Base-by-base conservation (phyloP, 2,888 invertebrate genomes). In the Frankliniella intonsa region DNA sequence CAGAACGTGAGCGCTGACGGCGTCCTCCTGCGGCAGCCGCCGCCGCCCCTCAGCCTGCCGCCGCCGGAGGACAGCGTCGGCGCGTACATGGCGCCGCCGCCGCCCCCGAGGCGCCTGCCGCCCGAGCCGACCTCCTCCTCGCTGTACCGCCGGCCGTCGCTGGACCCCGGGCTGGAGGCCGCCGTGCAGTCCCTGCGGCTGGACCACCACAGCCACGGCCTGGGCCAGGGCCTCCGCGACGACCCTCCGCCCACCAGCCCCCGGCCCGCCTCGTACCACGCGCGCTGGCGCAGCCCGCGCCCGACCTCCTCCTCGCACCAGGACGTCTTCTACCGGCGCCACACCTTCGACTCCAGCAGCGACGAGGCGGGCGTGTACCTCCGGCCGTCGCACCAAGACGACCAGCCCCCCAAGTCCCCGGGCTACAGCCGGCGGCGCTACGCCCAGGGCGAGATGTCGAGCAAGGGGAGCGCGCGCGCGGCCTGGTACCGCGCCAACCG, bases 1-100 rank as follows among this genome's bases (percentile, higher is more conserved):
- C 69, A 76, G 69, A 76, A 76, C 69, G 69, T 76, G 69, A 76
- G 69, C 69, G 69, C 69, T 12, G 69, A 76, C 69, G 69, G 69
- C 25, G 25, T 22, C 22, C 10, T 76, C 17, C 17, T 62, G 62
- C 62, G 62, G 14, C 62, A n/a, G 19, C 62, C 62, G 19, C 62
- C 62, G 62, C 62, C 62, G 62, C 62, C 62, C 62, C 62, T 62
- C 62, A 19, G 14, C 62, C 17, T 62, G 7, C 62, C 62, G 69
- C 69, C 22, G 22, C 69, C 22, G 22, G 69, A 76, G 22, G 69
- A 76, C 69, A 25, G 25, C 22, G 69, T 76, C 22, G n/a, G 22
- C 69, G 11, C 69, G 11, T 76, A 76, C 69, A 22, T 25, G 22
- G 14, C 14, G 5, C 17, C 55, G 55, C 55, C 55, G 14, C 69